Evolutionary conservation across 1,140 invertebrate species (phyloP).

Genomic region (Potamilus streckersoni): DNA sequence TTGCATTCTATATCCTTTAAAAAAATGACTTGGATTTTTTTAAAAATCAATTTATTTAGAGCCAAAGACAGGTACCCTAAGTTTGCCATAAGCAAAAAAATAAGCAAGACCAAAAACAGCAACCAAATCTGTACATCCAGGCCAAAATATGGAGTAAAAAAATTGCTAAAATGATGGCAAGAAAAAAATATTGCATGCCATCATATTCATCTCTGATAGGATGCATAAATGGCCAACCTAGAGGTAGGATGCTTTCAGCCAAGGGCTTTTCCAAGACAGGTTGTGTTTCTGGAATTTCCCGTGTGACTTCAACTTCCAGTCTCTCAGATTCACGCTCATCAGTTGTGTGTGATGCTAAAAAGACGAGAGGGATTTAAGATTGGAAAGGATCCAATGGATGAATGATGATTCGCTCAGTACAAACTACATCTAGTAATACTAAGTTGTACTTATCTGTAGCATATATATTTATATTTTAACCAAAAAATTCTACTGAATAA

Average conservation of each 20-base stretch:
- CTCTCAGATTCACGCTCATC: conserved; percentile 52
- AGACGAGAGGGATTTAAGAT: too few species aligned
- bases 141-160: conserved; percentile 39
- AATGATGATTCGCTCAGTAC: too few species aligned
- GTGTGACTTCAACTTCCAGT: conserved; percentile 28
- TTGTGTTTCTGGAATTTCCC: conserved; percentile 34
- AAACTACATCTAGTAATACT: too few species aligned
- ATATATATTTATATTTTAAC: too few species aligned
- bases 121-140: conserved; percentile 48
- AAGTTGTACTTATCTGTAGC: too few species aligned
- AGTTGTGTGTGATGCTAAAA: conserved; percentile 50
- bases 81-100: conserved; percentile 39
- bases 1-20: background rate
- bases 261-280: conserved; percentile 37
- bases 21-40: background rate
- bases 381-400: too few species aligned
- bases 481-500: too few species aligned
- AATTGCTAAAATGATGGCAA: conserved; percentile 38
- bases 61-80: background rate
- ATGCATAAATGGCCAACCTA: conserved; percentile 50
- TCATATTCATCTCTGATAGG: conserved; percentile 44
- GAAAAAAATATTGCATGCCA: conserved; percentile 50
- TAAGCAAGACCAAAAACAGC: conserved; percentile 47
- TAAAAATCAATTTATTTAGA: background rate
- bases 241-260: conserved; percentile 37